phyloP scores from a whole-genome alignment of 2,888 invertebrate species.

The Chaetoderma sp. region DNA sequence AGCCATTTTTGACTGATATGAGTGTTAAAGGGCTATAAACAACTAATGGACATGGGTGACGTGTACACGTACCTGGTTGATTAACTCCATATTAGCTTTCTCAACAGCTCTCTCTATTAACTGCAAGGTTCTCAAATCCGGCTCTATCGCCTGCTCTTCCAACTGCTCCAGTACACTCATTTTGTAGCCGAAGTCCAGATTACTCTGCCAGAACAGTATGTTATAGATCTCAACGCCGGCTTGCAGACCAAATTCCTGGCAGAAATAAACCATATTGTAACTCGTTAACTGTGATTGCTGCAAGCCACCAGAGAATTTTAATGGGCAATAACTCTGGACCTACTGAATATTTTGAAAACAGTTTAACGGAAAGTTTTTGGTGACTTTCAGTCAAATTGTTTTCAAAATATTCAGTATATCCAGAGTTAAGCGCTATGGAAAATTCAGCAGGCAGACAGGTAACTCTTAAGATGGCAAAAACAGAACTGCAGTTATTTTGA shows the following conservation, averaged over 20 bases:
- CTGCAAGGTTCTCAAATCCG: conserved; percentile 76
- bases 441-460: neutral
- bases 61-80: conserved; percentile 63
- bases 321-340: too few species aligned
- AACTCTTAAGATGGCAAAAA: too few species aligned
- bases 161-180: conserved; percentile 78
- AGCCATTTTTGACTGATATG: too few species aligned
- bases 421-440: too few species aligned
- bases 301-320: too few species aligned
- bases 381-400: too few species aligned
- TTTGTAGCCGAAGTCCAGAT: conserved; percentile 77
- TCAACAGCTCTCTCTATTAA: conserved; percentile 77
- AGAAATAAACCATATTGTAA: conserved; percentile 10
- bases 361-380: too few species aligned
- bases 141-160: conserved; percentile 75
- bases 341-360: too few species aligned
- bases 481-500: too few species aligned
- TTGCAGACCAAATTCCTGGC: conserved; percentile 73
- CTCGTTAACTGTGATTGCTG: neutral
- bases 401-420: too few species aligned
- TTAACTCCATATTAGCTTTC: conserved; percentile 73
- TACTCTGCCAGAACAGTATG: conserved; percentile 76
- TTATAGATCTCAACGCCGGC: conserved; percentile 81
- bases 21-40: too few species aligned
- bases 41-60: too few species aligned